Evolutionary conservation across 2,797 vertebrate genomes (phyloP).

Genomic region (Chloroceryle amazona): DNA sequence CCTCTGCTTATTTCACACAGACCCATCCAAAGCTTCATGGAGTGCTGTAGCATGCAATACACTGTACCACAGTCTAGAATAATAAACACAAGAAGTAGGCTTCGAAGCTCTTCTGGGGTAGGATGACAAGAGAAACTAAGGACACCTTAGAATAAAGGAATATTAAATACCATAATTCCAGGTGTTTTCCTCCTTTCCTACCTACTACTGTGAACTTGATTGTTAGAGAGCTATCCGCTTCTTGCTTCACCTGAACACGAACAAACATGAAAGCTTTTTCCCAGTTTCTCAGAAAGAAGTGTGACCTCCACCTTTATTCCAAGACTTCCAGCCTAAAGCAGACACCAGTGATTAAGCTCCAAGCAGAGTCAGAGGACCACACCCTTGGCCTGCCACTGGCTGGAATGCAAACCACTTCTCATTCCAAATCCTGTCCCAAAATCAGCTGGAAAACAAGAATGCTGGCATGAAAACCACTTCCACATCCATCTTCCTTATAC

Average conservation of each 20-base stretch:
- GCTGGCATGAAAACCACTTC: neutral
- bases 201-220: neutral
- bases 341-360: neutral
- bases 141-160: neutral
- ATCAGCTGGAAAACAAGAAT: too few species aligned
- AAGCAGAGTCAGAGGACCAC: slow-evolving; percentile 9
- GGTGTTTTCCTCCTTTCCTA: neutral
- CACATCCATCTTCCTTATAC: neutral
- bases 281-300: neutral
- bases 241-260: neutral
- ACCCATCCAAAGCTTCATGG: neutral
- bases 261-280: rapidly evolving
- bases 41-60: neutral
- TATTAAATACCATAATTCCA: neutral
- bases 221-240: neutral
- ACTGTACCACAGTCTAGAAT: rapidly evolving
- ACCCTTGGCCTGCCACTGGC: slow-evolving; percentile 40
- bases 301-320: neutral
- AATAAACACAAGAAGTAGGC: neutral
- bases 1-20: neutral
- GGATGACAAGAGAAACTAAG: neutral
- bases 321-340: neutral
- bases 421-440: slow-evolving; percentile 14
- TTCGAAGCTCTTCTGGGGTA: neutral
- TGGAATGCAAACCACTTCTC: slow-evolving; percentile 4